A percentile compares a stretch with the other conserved stretches of the same genome.
phyloP scores from a whole-genome alignment of 2,113 vertebrate genomes.

The Numida meleagris region DNA sequence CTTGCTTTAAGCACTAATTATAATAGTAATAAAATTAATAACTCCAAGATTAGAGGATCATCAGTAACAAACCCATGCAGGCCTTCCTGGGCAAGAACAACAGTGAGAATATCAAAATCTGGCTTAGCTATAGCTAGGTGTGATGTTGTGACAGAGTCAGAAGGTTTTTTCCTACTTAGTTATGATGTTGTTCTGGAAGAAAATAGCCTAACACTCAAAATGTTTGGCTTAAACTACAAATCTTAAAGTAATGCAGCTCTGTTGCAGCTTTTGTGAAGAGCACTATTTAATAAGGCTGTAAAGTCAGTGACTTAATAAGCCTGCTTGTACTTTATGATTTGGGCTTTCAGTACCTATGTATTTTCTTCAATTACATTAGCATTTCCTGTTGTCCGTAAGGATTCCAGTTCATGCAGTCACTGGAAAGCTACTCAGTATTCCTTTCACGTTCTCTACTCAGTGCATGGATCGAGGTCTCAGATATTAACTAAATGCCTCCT shows the following conservation, averaged over 20 bases:
- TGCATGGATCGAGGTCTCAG: not conserved
- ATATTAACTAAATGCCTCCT: not conserved
- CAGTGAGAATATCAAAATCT: not conserved
- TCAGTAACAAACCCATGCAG: not conserved
- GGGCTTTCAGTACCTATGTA: not conserved
- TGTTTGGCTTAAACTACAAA: not conserved
- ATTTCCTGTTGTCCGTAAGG: not conserved
- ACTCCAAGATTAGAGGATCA: not conserved
- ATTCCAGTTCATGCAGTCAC: not conserved
- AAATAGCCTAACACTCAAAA: not conserved
- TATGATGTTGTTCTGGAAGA: slow-evolving; percentile 1
- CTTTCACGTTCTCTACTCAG: not conserved
- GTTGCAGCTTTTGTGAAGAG: not conserved
- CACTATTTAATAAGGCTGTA: not conserved
- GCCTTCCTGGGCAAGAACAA: not conserved
- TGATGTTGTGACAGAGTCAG: not conserved
- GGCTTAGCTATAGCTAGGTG: not conserved
- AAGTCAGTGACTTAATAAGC: not conserved
- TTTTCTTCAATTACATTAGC: slow-evolving; percentile 15
- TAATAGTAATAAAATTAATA: not conserved
- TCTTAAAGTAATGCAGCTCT: not conserved
- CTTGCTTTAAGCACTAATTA: not conserved
- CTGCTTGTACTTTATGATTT: not conserved
- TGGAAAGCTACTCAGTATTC: not conserved
- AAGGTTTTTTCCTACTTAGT: not conserved